Evolutionary conservation across 2,888 invertebrate species (phyloP), one percentile per base, ranked within the genome.

Genomic region (Drosophila gaucha): DNA sequence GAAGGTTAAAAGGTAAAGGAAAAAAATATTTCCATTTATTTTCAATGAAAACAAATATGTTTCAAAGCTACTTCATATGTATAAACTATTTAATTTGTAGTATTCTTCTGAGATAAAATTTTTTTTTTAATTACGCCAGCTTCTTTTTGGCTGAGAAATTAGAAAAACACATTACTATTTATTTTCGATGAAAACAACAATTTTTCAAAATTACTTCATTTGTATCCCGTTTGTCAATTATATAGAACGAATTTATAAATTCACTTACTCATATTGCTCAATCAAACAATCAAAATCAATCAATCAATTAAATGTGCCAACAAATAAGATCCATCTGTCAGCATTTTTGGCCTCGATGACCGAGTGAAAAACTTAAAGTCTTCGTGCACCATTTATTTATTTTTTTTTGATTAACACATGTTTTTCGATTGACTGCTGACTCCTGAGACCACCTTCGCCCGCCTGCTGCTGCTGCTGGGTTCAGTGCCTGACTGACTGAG

Each of bases 361-460:
- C 24, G 31, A 35, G 35, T 43, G 28, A 22, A 49, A 38, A 49
- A 33, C 26, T 49, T 38, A 6, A 70, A 51, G 35, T 36, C 51
- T 31, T 20, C 1, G n/a, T 10, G 20, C 3, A n/a, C n/a, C n/a
- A n/a, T n/a, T n/a, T n/a, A n/a, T n/a, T n/a, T n/a, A n/a, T 10
- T 14, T 18, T 12, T 9, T 33, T 49, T 71, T 77, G 84, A 80
- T 84, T 69, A 80, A 84, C 74, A 80, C 63, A 71, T 67, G 59
- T 67, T 36, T 16, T 33, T 30, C 24, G 38, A 43, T 55, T 63
- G 76, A 63, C 31, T 62, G 30, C 49, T 44, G 59, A 47, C 31
- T 47, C 16, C 30, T 9, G 28, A 1, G 14, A 6, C 12, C 36
- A n/a, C 4, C n/a, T n/a, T n/a, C n/a, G n/a, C n/a, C 14, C 12